Base-by-base conservation (phyloP, 2,113 vertebrate genomes). In the Ictidomys tridecemlineatus region DNA sequence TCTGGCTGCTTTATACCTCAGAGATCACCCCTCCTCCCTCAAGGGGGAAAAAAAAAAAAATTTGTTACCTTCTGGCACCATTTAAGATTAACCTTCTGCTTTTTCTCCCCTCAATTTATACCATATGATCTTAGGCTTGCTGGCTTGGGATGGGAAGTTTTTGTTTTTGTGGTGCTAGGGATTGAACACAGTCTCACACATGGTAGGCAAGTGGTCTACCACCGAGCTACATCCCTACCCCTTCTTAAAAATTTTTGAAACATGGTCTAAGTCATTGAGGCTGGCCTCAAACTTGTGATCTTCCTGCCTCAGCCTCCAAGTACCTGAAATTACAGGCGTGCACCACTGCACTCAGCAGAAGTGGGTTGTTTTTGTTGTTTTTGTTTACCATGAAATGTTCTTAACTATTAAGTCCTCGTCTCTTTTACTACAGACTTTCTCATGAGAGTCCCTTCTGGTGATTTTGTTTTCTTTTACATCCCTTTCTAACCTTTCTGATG, bases 21-120 rank as follows among this genome's bases (percentile, higher is more conserved):
- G 76, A 28, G 48, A 34, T 65, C 16, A 3, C 42, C 8, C 7
- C 8, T 24, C 5, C 1, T 10, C 42, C 28, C 5, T 7, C 0
- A 69, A 45, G 48, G 45, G 56, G 51, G 63, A 56, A 56, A 37
- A 65, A 69, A 34, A 30, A 48, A 14, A 8, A 32, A 58, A 48
- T 45, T 34, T 37, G 20, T 53, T 26, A 20, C 18, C 37, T 89
- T 51, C 39, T 48, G 51, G 24, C 4, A 2, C 37, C 45, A 90
- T 70, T 76, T 32, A 77, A 28, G 72, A 83, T 58, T 51, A 67
- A 63, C 70, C 58, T 26, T 30, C 34, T 42, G 20, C 48, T 76
- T 61, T 63, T 45, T 70, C 20, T 53, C 70, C 80, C 70, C 39
- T 95, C 26, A 4, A 17, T 53, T 91, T 79, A 61, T 5, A 5